Percentiles rank a stretch among this genome's conserved stretches.
Evolutionary conservation across 2,113 vertebrate species (phyloP).

Genomic region (Myrmecophaga tridactyla): DNA sequence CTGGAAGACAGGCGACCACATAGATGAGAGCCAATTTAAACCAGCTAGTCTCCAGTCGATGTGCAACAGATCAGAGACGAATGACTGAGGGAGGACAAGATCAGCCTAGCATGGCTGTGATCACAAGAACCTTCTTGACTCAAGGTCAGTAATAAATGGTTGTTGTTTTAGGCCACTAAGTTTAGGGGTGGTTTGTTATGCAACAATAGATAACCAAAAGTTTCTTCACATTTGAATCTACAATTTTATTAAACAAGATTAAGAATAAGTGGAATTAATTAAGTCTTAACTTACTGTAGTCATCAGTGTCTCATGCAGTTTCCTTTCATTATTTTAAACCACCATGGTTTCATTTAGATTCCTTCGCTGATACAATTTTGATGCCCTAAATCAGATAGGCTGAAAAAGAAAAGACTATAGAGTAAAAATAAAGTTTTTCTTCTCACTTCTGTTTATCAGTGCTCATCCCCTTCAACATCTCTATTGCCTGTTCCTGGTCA

Average conservation of each 20-base stretch:
- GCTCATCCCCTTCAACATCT: background rate
- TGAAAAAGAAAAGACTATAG: background rate
- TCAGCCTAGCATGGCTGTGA: background rate
- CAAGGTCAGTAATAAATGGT: background rate
- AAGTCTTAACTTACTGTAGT: background rate
- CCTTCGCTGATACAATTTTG: background rate
- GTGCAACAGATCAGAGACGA: background rate
- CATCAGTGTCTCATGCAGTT: background rate
- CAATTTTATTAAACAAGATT: background rate
- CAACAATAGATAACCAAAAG: background rate
- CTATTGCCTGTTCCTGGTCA: constrained; percentile 3
- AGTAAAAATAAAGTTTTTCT: background rate
- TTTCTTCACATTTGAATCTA: constrained; percentile 1
- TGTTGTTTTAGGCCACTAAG: background rate
- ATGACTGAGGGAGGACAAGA: background rate
- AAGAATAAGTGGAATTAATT: background rate
- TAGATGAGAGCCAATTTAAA: background rate
- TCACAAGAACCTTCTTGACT: background rate
- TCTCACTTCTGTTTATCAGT: constrained; percentile 1
- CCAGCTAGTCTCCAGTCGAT: background rate
- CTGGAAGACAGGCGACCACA: background rate
- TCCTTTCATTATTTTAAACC: background rate
- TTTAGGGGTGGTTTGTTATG: background rate
- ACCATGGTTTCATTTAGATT: background rate
- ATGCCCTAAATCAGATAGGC: background rate